Conservation (phyloP, 2,888 invertebrate genomes). For the Eurytoma californica region DNA sequence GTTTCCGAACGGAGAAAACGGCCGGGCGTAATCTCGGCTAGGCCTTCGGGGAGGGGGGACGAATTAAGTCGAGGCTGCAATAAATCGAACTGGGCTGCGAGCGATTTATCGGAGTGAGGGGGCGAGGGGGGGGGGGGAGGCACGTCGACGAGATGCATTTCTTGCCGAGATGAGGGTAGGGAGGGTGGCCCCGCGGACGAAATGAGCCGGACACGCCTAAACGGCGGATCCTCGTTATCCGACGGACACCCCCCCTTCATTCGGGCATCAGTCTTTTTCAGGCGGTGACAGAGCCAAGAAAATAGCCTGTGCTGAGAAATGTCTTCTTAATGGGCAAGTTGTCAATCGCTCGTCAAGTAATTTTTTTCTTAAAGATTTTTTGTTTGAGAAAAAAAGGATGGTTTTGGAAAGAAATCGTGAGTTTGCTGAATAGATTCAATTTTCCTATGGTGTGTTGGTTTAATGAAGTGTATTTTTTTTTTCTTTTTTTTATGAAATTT, state of each 20-base stretch:
- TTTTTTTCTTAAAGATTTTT: no score
- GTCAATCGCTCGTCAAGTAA: no score
- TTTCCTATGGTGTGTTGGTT: no score
- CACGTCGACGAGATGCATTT: slow-evolving; percentile 35
- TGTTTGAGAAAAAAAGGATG: no score
- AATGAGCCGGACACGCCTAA: slow-evolving; percentile 12
- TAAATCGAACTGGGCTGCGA: slow-evolving; percentile 7
- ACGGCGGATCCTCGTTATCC: slow-evolving; percentile 18
- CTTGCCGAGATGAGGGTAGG: background rate
- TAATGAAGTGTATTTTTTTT: no score
- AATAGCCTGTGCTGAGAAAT: no score
- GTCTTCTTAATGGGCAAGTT: no score
- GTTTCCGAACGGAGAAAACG: slow-evolving; percentile 14
- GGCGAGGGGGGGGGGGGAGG: background rate
- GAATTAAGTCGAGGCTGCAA: slow-evolving; percentile 31
- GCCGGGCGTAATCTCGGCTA: background rate
- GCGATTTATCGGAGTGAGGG: slow-evolving; percentile 21
- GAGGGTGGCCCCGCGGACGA: background rate
- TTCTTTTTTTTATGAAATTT: no score
- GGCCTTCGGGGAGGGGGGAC: background rate
- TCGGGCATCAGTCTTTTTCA: background rate
- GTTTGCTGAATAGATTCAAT: no score
- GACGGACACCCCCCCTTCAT: background rate
- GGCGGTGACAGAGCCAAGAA: background rate
- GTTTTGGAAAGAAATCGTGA: no score